Evolutionary conservation across 2,888 invertebrate species (phyloP), one percentile per base, ranked within the genome.

Genomic region (Ischnus inquisitorius): DNA sequence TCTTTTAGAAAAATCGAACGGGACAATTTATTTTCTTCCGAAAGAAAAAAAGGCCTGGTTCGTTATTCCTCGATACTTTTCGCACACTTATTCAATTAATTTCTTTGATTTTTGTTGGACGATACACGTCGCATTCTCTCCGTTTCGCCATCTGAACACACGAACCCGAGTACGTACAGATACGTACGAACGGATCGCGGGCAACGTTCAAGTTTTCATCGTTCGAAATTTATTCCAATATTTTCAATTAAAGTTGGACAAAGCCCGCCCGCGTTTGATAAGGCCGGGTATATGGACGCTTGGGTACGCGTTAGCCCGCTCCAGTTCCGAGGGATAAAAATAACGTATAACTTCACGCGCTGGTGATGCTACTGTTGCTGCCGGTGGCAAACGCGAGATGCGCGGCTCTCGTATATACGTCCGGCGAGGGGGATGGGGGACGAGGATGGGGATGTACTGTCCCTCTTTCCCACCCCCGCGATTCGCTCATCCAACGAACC

Each of bases 231-330:
- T 92, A 93, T 92, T 93, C 92, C 93, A 92, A 93, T 93, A 93
- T 93, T 93, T 93, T 93, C 93, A 93, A 93, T 93, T 93, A 93
- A 93, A 92, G 90, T 91, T 91, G 88, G 89, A 93, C 93, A 93
- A 93, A 90, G 92, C 85, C 82, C 69, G 65, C 64, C 89, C 89
- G 80, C 83, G 89, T 88, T 89, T 88, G 90, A 91, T 92, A 91
- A 90, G 91, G 90, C 89, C 85, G 86, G 83, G 65, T 74, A 67
- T 74, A 67, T 74, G 72, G 67, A 68, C 75, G 78, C 71, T n/a
- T 75, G 46, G 34, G 48, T 83, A 80, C 85, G 85, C 76, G 87
- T 90, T 90, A 89, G 90, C 87, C 88, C 89, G 91, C 90, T 90
- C 91, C 88, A 91, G 90, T 91, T 91, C 80, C 89, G 87, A 87